phyloP scores from a whole-genome alignment of 2,113 vertebrate genomes.

The Actenoides lindsayi region DNA sequence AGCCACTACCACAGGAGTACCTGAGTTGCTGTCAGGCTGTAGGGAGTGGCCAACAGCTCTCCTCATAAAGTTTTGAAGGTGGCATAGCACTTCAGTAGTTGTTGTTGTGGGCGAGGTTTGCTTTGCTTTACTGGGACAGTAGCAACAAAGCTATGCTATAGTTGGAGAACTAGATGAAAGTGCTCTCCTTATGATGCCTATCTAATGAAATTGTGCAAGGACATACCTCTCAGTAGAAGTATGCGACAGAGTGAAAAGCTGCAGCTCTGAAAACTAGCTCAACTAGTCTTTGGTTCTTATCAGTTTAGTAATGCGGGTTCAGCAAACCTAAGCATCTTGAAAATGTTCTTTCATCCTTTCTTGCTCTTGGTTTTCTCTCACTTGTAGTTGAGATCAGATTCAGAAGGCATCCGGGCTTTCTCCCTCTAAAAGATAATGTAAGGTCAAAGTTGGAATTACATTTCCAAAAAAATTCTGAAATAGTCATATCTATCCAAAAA shows the following conservation, averaged over 20 bases:
- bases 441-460: neutral
- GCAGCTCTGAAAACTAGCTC: neutral
- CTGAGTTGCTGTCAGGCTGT: neutral
- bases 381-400: neutral
- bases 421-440: neutral
- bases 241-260: neutral
- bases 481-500: neutral
- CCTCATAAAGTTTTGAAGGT: neutral
- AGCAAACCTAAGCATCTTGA: neutral
- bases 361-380: neutral
- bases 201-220: neutral
- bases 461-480: neutral
- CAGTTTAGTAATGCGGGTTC: neutral
- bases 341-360: neutral
- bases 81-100: neutral
- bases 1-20: neutral
- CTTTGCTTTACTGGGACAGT: neutral
- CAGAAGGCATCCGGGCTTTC: neutral
- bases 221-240: neutral
- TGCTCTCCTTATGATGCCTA: neutral
- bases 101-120: neutral
- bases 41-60: neutral
- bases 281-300: neutral
- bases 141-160: neutral
- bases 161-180: neutral